These are phyloP conservation scores for Diglossa brunneiventris DNA, from an alignment of 2,113 vertebrate genomes.

Conservation along the genomic window DNA sequence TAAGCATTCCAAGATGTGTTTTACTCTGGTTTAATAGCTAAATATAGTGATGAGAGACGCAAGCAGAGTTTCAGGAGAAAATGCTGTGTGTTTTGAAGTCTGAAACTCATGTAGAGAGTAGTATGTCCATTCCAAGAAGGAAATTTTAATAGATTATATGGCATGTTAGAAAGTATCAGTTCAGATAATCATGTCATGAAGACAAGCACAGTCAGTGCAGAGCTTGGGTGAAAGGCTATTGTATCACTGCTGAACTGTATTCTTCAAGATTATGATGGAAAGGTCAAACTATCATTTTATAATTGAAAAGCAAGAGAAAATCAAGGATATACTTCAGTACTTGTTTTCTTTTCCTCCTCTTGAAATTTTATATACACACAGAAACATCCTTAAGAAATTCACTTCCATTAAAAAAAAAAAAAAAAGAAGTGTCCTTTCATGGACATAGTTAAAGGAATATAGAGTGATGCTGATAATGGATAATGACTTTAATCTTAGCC, in stretches of 20 bases:
- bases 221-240: neutral
- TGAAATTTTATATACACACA: neutral
- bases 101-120: neutral
- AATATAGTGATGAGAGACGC: neutral
- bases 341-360: neutral
- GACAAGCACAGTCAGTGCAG: neutral
- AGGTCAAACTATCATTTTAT: neutral
- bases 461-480: neutral
- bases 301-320: neutral
- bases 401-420: neutral
- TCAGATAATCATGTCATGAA: neutral
- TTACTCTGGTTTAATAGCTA: neutral
- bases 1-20: neutral
- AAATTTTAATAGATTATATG: neutral
- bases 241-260: neutral
- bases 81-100: neutral
- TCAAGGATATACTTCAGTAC: neutral
- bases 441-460: neutral
- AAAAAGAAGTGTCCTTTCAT: neutral
- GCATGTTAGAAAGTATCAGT: neutral
- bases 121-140: neutral
- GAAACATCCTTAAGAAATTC: neutral
- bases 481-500: neutral
- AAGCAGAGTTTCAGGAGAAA: neutral
- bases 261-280: neutral